A percentile compares a stretch with the other conserved stretches of the same genome.
Conservation (phyloP, 2,113 vertebrate genomes). For the Grus americana region DNA sequence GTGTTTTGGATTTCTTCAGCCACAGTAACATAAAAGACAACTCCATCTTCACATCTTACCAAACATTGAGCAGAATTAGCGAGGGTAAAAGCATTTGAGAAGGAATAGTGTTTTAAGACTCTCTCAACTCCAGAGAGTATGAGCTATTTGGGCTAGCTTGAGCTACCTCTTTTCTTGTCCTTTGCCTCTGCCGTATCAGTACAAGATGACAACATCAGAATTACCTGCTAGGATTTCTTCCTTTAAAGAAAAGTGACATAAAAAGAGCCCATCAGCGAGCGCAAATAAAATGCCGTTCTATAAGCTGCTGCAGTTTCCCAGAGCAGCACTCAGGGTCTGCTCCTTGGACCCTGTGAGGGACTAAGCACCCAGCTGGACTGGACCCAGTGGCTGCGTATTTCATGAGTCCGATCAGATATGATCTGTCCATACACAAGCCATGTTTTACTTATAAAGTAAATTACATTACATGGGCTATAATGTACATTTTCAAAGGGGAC, state of each 20-base stretch:
- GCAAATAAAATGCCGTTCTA: not conserved
- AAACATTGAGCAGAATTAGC: not conserved
- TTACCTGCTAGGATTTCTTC: not conserved
- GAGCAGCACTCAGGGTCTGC: not conserved
- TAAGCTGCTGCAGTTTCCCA: not conserved
- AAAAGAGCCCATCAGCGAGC: not conserved
- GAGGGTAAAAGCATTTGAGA: not conserved
- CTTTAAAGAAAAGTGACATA: not conserved
- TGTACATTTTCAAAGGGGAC: conserved; percentile 64
- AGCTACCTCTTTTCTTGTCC: not conserved
- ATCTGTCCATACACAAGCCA: conserved; percentile 34
- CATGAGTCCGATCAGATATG: not conserved
- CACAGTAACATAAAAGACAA: not conserved
- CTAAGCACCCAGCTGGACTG: not conserved
- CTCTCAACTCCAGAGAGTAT: not conserved
- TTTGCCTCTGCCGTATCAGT: not conserved
- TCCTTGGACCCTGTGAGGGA: not conserved
- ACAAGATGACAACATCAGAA: not conserved
- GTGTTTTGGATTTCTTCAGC: not conserved
- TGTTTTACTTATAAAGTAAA: conserved; percentile 64
- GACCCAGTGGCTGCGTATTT: conserved; percentile 9
- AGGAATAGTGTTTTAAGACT: not conserved
- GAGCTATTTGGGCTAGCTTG: not conserved
- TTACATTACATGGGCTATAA: conserved; percentile 54
- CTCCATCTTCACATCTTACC: not conserved